Evolutionary conservation across 2,113 vertebrate species (phyloP).

Genomic region (Mustela nigripes): DNA sequence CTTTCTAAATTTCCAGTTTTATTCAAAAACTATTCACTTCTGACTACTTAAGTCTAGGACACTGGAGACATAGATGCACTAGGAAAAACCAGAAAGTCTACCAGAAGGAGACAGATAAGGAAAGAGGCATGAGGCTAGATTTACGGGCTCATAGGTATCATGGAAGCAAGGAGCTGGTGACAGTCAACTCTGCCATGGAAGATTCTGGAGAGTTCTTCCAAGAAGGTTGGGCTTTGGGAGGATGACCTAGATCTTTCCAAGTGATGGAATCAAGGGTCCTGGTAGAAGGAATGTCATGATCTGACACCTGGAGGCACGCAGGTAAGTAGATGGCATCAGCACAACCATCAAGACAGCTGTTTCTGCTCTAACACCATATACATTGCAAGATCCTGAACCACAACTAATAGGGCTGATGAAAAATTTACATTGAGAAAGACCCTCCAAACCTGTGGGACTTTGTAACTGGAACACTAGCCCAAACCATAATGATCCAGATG

Average conservation of each 20-base stretch:
- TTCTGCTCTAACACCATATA: background rate
- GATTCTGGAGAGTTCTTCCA: background rate
- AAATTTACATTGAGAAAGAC: background rate
- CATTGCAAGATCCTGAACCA: too few relatives aligned
- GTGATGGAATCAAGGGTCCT: too few relatives aligned
- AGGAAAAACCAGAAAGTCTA: background rate
- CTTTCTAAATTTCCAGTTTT: background rate
- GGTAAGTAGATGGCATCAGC: rapidly evolving
- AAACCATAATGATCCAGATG: background rate
- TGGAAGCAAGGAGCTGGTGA: background rate
- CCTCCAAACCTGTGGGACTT: too few relatives aligned
- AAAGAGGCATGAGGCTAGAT: background rate
- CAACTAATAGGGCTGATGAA: too few relatives aligned
- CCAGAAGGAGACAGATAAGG: background rate
- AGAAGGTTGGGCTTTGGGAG: background rate
- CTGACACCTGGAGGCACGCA: background rate
- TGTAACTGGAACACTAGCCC: background rate
- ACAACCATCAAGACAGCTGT: background rate
- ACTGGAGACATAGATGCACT: background rate
- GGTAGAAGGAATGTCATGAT: background rate
- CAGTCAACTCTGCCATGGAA: background rate
- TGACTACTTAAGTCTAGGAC: background rate
- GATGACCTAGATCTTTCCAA: background rate
- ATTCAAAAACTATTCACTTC: background rate
- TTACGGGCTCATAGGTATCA: too few relatives aligned